Percentiles rank a stretch among this genome's conserved stretches.
Evolutionary conservation across 2,113 vertebrate species (phyloP).

Genomic region (Chrysochloris asiatica): DNA sequence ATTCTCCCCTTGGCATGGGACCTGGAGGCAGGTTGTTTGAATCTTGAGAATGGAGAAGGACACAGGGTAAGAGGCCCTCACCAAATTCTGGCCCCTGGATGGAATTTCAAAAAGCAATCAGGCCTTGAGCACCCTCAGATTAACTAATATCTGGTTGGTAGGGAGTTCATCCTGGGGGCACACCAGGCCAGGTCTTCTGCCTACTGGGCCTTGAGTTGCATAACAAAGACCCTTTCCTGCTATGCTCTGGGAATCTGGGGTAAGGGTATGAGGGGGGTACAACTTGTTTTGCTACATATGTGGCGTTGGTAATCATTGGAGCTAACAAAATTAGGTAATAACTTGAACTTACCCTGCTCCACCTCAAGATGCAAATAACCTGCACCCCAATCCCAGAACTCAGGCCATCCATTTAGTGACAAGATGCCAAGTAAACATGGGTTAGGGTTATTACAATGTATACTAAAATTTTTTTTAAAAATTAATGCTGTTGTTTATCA

Average conservation of each 20-base stretch:
- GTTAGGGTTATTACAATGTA: neutral
- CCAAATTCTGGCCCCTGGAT: neutral
- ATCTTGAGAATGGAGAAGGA: neutral
- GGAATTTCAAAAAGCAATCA: conserved; percentile 29
- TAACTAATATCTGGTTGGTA: neutral
- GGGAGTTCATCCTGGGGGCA: neutral
- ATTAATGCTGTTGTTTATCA: conserved; percentile 11
- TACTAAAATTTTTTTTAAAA: neutral
- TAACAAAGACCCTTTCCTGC: neutral
- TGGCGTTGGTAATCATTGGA: neutral
- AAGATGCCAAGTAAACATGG: neutral
- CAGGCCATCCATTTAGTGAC: neutral
- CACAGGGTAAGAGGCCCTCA: neutral
- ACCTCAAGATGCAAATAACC: too few relatives aligned
- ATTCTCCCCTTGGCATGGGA: neutral
- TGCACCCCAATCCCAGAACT: too few relatives aligned
- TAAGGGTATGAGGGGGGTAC: neutral
- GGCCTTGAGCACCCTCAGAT: neutral
- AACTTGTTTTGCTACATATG: neutral
- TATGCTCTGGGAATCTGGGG: neutral
- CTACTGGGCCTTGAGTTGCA: neutral
- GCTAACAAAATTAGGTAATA: conserved; percentile 32
- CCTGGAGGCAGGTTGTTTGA: neutral
- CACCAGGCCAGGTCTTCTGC: neutral
- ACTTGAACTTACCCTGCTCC: too few relatives aligned